Conservation (phyloP, 2,113 vertebrate genomes). For the Eonycteris spelaea region DNA sequence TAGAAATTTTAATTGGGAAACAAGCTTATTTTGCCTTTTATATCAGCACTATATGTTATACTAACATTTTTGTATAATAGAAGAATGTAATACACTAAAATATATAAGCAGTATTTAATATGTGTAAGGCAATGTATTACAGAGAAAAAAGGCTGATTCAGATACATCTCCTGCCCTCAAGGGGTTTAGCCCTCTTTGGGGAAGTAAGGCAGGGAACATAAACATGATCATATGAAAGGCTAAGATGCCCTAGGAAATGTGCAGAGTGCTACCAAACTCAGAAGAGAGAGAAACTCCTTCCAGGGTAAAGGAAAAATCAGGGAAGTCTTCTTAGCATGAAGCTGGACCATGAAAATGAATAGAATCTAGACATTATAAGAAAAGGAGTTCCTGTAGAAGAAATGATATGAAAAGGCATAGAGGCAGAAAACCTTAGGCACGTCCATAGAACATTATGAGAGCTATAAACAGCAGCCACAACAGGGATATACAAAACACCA, state of each 20-base stretch:
- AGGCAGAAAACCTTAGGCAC: not conserved
- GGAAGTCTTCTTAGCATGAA: not conserved
- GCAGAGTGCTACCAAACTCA: not conserved
- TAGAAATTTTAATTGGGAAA: conserved; percentile 25
- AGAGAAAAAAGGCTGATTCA: not conserved
- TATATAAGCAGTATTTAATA: not conserved
- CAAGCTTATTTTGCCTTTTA: conserved; percentile 15
- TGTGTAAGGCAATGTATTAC: not conserved
- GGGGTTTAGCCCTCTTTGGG: not conserved
- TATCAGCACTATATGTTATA: not conserved
- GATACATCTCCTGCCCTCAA: not conserved
- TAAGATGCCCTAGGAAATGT: not conserved
- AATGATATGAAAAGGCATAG: not conserved
- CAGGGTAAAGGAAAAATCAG: not conserved
- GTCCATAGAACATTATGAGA: not conserved
- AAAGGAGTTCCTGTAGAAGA: not conserved
- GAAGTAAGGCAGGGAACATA: not conserved
- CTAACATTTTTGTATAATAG: not conserved
- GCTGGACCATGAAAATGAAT: not conserved
- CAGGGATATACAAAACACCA: not conserved
- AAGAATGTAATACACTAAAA: not conserved
- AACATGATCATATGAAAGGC: not conserved
- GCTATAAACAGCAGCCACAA: not conserved
- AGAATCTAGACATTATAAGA: not conserved
- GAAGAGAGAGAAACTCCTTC: not conserved